Evolutionary conservation across 2,113 vertebrate genomes (phyloP).

Genomic region (Myrmecophaga tridactyla): DNA sequence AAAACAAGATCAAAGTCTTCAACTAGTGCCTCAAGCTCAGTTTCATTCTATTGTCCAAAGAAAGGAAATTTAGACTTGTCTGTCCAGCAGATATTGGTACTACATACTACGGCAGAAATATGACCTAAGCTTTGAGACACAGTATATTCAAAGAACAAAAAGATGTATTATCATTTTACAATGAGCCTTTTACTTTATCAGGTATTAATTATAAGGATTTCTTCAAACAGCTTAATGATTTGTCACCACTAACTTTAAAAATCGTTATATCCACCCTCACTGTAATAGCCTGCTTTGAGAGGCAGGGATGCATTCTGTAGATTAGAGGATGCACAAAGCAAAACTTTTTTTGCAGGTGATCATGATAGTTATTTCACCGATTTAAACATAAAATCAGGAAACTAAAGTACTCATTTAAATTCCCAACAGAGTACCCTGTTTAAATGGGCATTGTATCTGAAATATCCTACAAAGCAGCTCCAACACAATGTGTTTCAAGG

Average conservation of each 20-base stretch:
- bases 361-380: background rate
- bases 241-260: background rate
- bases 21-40: constrained; percentile 29
- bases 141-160: constrained; percentile 34
- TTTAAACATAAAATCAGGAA: background rate
- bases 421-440: background rate
- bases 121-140: background rate
- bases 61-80: constrained; percentile 22
- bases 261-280: background rate
- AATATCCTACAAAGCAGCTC: background rate
- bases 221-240: background rate
- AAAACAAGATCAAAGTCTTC: constrained; percentile 54
- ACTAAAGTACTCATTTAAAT: background rate
- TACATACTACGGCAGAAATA: constrained; percentile 28
- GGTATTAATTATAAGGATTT: background rate
- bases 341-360: background rate
- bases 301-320: background rate
- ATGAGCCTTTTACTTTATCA: background rate
- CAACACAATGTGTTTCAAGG: constrained; percentile 9
- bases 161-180: background rate
- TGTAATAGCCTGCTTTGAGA: background rate
- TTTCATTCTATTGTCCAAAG: background rate
- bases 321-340: background rate
- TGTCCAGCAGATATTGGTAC: background rate
- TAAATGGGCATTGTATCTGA: background rate